Evolutionary conservation across 2,113 vertebrate genomes (phyloP), one percentile per base, ranked within the genome.

Genomic region (Chionodraco myersi): DNA sequence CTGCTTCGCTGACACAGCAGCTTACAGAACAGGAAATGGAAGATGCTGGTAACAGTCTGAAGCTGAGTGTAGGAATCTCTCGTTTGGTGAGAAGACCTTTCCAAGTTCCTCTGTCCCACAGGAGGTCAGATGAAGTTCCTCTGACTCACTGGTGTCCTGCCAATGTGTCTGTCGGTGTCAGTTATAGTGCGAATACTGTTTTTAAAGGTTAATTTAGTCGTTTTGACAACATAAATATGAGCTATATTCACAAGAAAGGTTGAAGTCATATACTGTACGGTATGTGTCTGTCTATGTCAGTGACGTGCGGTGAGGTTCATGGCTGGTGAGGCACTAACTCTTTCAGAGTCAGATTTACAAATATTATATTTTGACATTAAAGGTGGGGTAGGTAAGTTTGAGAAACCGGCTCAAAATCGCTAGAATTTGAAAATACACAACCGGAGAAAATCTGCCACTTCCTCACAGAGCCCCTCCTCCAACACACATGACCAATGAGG

Each of bases 61-160:
- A 62, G 68, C 84, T 69, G 67, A 88, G 79, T 80, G 54, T 18
- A 72, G 81, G 79, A 83, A 62, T 89, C 75, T 83, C 86, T 77
- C 66, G 47, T 58, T 77, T 54, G 68, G 54, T 56, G 48, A 85
- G 74, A 71, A 66, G 69, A 13, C 86, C 84, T 71, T 76, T 85
- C 75, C 62, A 56, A 84, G 76, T 70, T 68, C 68, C n/a, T 47
- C 2, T 64, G 66, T 92, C 88, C 82, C 84, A 67, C 48, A 79
- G 84, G 91, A 78, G 86, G 82, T 86, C 91, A 86, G 64, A 57
- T 23, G 79, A 62, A 82, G 85, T 79, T 84, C 65, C n/a, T 86
- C 75, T 79, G 80, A 81, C 57, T 87, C 84, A 70, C 62, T 70
- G 56, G 63, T 77, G 84, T 36, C 36, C 36, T 6, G 36, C 36